These are phyloP conservation scores for Actinernus sp. DNA, from an alignment of 92 coral and sea anemone species.

Conservation along the genomic window DNA sequence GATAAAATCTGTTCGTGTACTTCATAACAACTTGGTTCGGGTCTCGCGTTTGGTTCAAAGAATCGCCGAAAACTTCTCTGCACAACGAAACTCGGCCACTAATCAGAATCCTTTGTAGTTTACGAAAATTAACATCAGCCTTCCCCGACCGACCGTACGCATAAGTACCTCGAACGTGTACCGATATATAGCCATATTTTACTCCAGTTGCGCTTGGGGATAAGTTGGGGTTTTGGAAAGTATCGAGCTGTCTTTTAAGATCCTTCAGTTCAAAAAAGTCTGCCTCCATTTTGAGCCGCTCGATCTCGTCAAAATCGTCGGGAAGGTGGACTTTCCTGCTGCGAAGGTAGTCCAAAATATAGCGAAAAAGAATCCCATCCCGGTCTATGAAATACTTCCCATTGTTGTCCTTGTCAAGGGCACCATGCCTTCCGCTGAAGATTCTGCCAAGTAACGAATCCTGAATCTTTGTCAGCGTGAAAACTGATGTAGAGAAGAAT, in stretches of 20 bases:
- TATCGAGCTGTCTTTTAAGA: conserved; percentile 69
- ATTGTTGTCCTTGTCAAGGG: conserved; percentile 64
- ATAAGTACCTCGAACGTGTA: conserved; percentile 83
- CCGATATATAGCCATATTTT: conserved; percentile 81
- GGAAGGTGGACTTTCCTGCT: conserved; percentile 73
- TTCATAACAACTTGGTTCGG: conserved; percentile 77
- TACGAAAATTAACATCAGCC: conserved; percentile 89
- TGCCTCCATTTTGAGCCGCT: conserved; percentile 82
- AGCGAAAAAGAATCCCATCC: conserved; percentile 87
- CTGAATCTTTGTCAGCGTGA: conserved; percentile 85
- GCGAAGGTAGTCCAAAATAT: conserved; percentile 86
- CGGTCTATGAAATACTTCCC: conserved; percentile 96
- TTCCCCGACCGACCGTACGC: conserved; percentile 91
- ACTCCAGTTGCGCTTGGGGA: conserved; percentile 39
- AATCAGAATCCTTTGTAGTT: conserved; percentile 82
- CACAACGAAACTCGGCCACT: conserved; percentile 90
- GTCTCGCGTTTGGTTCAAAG: conserved; percentile 86
- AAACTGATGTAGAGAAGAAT: conserved; percentile 83
- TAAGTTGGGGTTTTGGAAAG: conserved; percentile 20
- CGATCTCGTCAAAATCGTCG: conserved; percentile 79
- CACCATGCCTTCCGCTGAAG: conserved; percentile 79
- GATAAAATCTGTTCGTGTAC: conserved; percentile 93
- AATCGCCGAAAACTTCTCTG: conserved; percentile 85
- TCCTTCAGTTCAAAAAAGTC: conserved; percentile 81
- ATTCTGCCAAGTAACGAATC: conserved; percentile 83